Conservation (phyloP, 2,113 vertebrate species). For the Malurus alboscapulatus region DNA sequence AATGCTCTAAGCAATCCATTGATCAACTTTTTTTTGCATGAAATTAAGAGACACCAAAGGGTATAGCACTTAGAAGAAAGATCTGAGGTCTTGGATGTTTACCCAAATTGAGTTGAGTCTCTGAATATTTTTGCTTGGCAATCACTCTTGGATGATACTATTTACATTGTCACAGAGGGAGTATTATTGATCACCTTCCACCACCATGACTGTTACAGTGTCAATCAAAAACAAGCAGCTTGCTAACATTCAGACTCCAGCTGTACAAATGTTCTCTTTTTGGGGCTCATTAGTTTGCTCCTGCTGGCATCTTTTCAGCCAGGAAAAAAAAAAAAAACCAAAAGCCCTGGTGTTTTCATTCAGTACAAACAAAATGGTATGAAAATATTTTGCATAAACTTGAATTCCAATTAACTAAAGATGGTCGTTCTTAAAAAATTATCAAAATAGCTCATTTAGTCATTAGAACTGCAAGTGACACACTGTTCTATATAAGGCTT, state of each 20-base stretch:
- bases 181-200: conserved; percentile 26
- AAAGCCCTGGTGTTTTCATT: not conserved
- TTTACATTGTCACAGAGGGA: conserved; percentile 17
- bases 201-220: not conserved
- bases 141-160: not conserved
- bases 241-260: conserved; percentile 34
- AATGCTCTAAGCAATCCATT: not conserved
- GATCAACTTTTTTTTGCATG: not conserved
- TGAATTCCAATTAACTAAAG: not conserved
- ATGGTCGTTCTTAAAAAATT: not conserved
- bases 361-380: not conserved
- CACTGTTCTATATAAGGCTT: not conserved
- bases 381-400: conserved; percentile 14
- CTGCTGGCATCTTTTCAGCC: conserved; percentile 33
- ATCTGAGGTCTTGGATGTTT: not conserved
- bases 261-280: conserved; percentile 42
- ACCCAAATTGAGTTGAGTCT: not conserved
- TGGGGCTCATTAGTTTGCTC: conserved; percentile 34
- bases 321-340: not conserved
- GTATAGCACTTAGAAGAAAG: not conserved
- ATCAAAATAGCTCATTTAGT: not conserved
- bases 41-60: not conserved
- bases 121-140: not conserved
- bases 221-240: conserved; percentile 40
- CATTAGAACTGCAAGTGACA: not conserved